Evolutionary conservation across 2,888 invertebrate species (phyloP), one percentile per base, ranked within the genome.

Genomic region (Flexamia atlantica): DNA sequence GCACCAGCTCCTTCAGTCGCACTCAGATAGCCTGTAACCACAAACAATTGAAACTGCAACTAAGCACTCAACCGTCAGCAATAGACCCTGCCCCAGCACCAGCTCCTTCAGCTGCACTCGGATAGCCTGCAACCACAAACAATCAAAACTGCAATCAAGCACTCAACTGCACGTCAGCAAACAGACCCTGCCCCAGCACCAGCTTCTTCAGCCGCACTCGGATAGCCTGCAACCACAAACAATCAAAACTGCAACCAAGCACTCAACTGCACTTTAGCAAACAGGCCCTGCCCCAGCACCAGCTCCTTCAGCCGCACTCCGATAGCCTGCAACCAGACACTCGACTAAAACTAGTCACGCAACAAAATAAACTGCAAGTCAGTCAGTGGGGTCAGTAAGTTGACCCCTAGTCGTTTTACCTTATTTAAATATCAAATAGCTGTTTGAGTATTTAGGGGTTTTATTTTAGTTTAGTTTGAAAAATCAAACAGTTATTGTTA

Each of bases 161-260:
- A n/a, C n/a, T n/a, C n/a, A 98, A 98, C 85, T 96, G 94, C 57
- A 98, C 97, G 90, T 99, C 98, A 86, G 95, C 94, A 89, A 97
- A 97, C 17, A 95, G 91, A 20, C 95, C 91, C 95, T 94, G 80
- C 95, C 95, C 85, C 97, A 92, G 89, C 95, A 96, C 84, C 90
- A 97, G 93, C 86, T 96, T 95, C 85, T 95, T 94, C 86, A 97
- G 91, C 85, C 95, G 92, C 88, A 94, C 92, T 40, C 94, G 93
- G 84, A 96, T 92, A 40, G 94, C 94, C 92, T 95, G 91, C 46
- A 46, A 4, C 46, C 7, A 10, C 14, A 46, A n/a, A n/a, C n/a
- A n/a, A n/a, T n/a, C n/a, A n/a, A n/a, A n/a, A n/a, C n/a, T n/a
- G n/a, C n/a, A n/a, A n/a, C n/a, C n/a, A n/a, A n/a, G n/a, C n/a